phyloP scores from a whole-genome alignment of 2,888 invertebrate species.

The Dolichomitus sp. region DNA sequence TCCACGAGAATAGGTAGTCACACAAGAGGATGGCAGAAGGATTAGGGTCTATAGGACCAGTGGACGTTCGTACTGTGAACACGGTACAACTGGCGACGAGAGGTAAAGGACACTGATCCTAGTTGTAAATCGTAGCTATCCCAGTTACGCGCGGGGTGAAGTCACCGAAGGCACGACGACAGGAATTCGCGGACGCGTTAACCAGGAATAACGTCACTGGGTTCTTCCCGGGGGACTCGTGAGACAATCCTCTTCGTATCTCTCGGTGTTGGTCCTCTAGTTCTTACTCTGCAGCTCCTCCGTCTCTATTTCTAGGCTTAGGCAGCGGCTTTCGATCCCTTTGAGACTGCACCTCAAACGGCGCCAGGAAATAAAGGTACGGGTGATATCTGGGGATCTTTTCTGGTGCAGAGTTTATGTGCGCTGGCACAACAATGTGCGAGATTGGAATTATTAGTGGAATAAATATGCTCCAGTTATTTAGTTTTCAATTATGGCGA shows the following conservation, averaged over 20 bases:
- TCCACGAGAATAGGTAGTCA: slow-evolving; percentile 17
- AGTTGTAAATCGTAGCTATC: slow-evolving; percentile 74
- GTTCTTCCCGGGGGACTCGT: slow-evolving; percentile 57
- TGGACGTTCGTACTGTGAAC: slow-evolving; percentile 55
- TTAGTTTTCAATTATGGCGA: no score
- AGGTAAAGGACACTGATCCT: slow-evolving; percentile 73
- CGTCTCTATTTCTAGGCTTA: slow-evolving; percentile 27
- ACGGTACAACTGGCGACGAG: slow-evolving; percentile 68
- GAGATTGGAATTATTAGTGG: not conserved
- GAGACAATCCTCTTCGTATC: slow-evolving; percentile 59
- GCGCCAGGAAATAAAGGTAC: slow-evolving; percentile 1
- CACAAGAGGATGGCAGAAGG: slow-evolving; percentile 66
- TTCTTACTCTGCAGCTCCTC: not conserved
- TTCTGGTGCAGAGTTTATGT: not conserved
- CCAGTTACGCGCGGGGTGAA: slow-evolving; percentile 43
- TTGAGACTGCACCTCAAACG: slow-evolving; percentile 32
- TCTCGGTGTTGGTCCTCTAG: slow-evolving; percentile 29
- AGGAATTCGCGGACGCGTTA: slow-evolving; percentile 73
- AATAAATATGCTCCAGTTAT: not conserved
- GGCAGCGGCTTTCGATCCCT: slow-evolving; percentile 34
- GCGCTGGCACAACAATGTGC: not conserved
- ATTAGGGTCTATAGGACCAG: slow-evolving; percentile 71
- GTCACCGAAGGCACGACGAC: slow-evolving; percentile 68
- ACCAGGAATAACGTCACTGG: slow-evolving; percentile 74
- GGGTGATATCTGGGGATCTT: not conserved